Evolutionary conservation across 2,113 vertebrate species (phyloP).

Genomic region (Psettodes erumei): DNA sequence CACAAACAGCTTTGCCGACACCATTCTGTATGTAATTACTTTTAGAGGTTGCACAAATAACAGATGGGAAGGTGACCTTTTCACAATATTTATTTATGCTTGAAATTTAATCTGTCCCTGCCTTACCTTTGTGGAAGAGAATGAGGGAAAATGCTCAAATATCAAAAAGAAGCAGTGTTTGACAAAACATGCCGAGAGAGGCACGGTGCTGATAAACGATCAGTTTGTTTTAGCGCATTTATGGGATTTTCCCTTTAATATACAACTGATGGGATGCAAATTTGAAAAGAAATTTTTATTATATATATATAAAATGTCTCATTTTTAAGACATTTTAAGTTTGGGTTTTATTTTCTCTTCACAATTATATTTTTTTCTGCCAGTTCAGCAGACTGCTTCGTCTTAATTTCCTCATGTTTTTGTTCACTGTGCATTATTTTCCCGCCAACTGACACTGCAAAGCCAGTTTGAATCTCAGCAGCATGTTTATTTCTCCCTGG

Average conservation of each 20-base stretch:
- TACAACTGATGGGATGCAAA: background rate
- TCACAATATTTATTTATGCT: slow-evolving; percentile 81
- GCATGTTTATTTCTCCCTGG: slow-evolving; percentile 48
- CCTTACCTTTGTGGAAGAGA: slow-evolving; percentile 71
- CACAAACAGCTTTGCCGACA: slow-evolving; percentile 75
- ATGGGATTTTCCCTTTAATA: slow-evolving; percentile 2
- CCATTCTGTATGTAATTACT: slow-evolving; percentile 79
- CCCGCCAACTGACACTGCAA: slow-evolving; percentile 49
- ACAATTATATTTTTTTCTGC: slow-evolving; percentile 1
- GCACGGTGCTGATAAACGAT: background rate
- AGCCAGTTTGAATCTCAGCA: slow-evolving; percentile 22
- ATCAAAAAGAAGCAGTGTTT: slow-evolving; percentile 56
- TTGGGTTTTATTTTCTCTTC: slow-evolving; percentile 4
- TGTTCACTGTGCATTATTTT: slow-evolving; percentile 53
- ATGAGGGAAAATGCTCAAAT: slow-evolving; percentile 63
- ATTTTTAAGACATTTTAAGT: background rate
- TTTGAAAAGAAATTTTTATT: background rate
- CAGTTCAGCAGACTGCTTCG: background rate
- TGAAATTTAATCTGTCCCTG: slow-evolving; percentile 78
- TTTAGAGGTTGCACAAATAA: slow-evolving; percentile 83
- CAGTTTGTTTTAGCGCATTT: slow-evolving; percentile 8
- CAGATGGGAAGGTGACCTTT: slow-evolving; percentile 83
- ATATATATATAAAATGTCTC: no score
- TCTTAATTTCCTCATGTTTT: slow-evolving; percentile 23
- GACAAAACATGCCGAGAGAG: slow-evolving; percentile 30